phyloP scores from a whole-genome alignment of 1,140 invertebrate genomes.

The Heterodera carotae region DNA sequence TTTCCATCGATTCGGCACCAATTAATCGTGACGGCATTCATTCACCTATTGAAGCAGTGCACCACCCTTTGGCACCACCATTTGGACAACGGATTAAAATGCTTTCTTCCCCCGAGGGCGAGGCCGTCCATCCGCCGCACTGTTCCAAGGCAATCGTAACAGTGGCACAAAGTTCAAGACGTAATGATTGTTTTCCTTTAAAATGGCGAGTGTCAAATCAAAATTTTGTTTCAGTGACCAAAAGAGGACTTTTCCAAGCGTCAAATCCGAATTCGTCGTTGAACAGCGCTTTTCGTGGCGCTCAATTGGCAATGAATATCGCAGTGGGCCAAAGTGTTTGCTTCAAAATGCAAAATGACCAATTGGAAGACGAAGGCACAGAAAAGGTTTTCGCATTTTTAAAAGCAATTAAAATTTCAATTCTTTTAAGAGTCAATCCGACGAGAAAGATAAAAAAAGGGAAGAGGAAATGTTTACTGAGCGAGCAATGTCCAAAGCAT shows the following conservation, averaged over 20 bases:
- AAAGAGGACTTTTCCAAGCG: too few species aligned
- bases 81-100: background rate
- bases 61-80: background rate
- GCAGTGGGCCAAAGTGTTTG: conserved; percentile 50
- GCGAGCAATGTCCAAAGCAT: background rate
- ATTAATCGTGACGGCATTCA: background rate
- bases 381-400: background rate
- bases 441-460: background rate
- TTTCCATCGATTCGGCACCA: background rate
- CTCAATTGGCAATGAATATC: conserved; percentile 34
- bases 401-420: background rate
- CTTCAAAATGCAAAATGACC: conserved; percentile 28
- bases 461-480: conserved; percentile 26
- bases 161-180: conserved; percentile 36
- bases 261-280: background rate
- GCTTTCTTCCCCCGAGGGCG: background rate
- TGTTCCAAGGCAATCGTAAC: conserved; percentile 49
- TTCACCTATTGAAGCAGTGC: background rate
- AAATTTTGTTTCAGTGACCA: conserved; percentile 26
- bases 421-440: conserved; percentile 17
- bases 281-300: background rate
- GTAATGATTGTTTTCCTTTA: conserved; percentile 10
- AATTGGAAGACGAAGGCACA: background rate
- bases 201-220: background rate
- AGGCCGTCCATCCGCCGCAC: conserved; percentile 37